Evolutionary conservation across 2,888 invertebrate genomes (phyloP), one percentile per base, ranked within the genome.

Genomic region (Drosophila affinis): DNA sequence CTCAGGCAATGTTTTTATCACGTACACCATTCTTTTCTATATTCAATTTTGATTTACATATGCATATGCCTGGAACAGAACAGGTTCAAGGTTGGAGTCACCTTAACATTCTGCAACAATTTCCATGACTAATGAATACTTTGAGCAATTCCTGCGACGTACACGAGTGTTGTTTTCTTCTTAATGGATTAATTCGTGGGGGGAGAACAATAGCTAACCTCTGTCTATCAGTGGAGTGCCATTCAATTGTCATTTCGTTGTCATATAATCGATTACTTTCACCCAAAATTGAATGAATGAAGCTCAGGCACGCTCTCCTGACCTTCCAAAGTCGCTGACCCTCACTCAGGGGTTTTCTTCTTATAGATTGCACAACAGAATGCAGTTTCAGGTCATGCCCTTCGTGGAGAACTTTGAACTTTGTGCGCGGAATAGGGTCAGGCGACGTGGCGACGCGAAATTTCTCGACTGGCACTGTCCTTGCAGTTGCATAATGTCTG

Each of bases 331-430:
- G 14, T 45, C 65, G 18, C 48, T 59, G 58, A 62, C 54, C 56
- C 14, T 52, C 32, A 46, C 12, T 14, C 9, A 12, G 32, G 0
- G 6, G 18, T 18, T 9, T 17, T 10, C 27, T 54, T 14, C 18
- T 6, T 29, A 27, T 14, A 12, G 17, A 39, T 52, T 52, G 67
- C 57, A 52, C 46, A 27, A 39, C 14, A n/a, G n/a, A 14, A 39
- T 39, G 39, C 39, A 39, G 39, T 39, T 39, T 6, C 12, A 17
- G 67, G 51, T 67, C 52, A 49, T 45, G 17, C n/a, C 79, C 81
- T 81, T 73, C 51, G 49, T 45, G 9, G 24, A 21, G 63, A 63
- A 71, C 79, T 78, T 79, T 70, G 69, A 80, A 78, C 84, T 70
- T 67, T 52, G 14, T 9, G 55, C 24, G 32, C n/a, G 39, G 39